Evolutionary conservation across 2,797 vertebrate genomes (phyloP), one percentile per base, ranked within the genome.

Genomic region (Epinephelus awoara): DNA sequence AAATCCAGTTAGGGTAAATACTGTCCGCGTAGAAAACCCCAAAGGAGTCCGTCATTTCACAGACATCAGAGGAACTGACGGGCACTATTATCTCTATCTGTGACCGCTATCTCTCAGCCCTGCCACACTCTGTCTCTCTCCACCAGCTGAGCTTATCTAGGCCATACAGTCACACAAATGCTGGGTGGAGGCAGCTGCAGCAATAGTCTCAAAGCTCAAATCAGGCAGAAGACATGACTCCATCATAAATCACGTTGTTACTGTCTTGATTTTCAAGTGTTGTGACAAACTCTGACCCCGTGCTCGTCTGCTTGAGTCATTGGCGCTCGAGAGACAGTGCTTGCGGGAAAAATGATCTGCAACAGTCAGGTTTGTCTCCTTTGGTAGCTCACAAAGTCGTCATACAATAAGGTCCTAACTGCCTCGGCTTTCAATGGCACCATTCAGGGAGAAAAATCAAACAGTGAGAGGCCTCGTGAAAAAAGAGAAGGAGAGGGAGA

Each of bases 361-460:
- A 76, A 55, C 65, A 61, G 77, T 75, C 59, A 58, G 70, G 68
- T 87, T 86, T 80, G 70, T 90, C 72, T 82, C 87, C 85, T 83
- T 73, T 46, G 81, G 81, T 70, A 84, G 54, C 68, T 85, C 82
- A 80, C 83, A 83, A 70, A 70, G 71, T 72, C 81, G 59, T 82
- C 57, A 70, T 52, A 85, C 74, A 89, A 84, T 85, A 75, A 75
- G 56, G 80, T 66, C 79, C 82, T 58, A 86, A 91, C 90, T 82
- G 88, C 87, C 79, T 89, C 82, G 63, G 71, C 81, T 83, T 75
- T 93, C 91, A 92, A 84, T 91, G 83, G 83, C 67, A 67, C 80
- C 73, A 93, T 91, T 93, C 86, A 91, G 73, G 63, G 57, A 42
- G 19, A 72, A 67, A 72, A 84, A 79, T 63, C 67, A 79, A 84